These are phyloP conservation scores for Aproaerema taeniolella DNA, from an alignment of 2,888 invertebrate species.

Conservation along the genomic window DNA sequence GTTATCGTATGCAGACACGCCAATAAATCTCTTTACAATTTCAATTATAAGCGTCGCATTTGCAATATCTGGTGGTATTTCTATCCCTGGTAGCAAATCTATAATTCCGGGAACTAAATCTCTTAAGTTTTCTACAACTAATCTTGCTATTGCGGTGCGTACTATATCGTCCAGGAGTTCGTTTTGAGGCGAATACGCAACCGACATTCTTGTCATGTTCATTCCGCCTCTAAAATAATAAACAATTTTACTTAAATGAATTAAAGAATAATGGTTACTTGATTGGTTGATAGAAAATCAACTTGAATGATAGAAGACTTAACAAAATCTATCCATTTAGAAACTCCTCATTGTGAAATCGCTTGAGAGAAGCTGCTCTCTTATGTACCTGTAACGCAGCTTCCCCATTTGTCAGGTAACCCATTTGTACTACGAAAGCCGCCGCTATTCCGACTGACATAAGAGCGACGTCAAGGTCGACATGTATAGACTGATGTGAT, in stretches of 20 bases:
- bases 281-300: no score
- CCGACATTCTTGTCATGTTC: slow-evolving; percentile 39
- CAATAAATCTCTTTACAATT: slow-evolving; percentile 35
- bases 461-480: no score
- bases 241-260: slow-evolving; percentile 1
- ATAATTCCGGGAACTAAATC: slow-evolving; percentile 42
- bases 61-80: slow-evolving; percentile 22
- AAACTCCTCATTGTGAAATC: no score
- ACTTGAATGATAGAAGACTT: no score
- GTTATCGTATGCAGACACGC: slow-evolving; percentile 38
- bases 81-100: slow-evolving; percentile 23
- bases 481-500: no score
- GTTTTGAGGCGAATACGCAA: slow-evolving; percentile 71
- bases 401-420: no score
- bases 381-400: no score
- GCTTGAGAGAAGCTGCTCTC: no score
- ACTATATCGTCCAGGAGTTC: slow-evolving; percentile 51
- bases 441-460: no score
- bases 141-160: slow-evolving; percentile 38
- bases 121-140: slow-evolving; percentile 39
- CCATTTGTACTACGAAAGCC: no score
- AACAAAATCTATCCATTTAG: no score
- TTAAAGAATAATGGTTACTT: no score
- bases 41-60: slow-evolving; percentile 34
- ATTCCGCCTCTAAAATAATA: slow-evolving; percentile 44